Evolutionary conservation across 2,797 vertebrate species (phyloP), one percentile per base, ranked within the genome.

Genomic region (Malurus leucopterus): DNA sequence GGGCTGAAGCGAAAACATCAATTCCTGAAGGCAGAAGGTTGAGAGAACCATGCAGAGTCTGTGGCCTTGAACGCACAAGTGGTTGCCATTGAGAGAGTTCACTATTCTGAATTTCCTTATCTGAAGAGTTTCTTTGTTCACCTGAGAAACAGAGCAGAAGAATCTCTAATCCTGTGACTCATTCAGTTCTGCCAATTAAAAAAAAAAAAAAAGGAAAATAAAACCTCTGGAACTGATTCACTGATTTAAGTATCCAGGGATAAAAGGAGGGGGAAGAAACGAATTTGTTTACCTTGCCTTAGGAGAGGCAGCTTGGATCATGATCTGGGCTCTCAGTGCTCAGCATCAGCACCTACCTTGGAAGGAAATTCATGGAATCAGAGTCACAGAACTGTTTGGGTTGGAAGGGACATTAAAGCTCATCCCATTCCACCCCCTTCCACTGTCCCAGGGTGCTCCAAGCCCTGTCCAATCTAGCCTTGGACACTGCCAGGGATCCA

Each of bases 391-490:
- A 22, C 7, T 6, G 2, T 26, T 65, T 64, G 69, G 8, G 18
- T 19, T 43, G 59, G n/a, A 73, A n/a, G 22, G 9, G 12, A 23
- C 7, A 13, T 21, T 30, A 8, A 57, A 57, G 3, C 0, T 7
- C 51, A 50, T 13, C 44, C 10, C 9, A 1, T 15, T 0, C n/a
- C 59, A 43, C 14, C 10, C 24, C 2, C 2, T 65, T 0, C 38
- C n/a, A 44, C 19, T 2, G 0, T 13, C n/a, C 53, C 80, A 51
- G 27, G 5, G 0, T 9, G 6, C 5, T 15, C 51, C 44, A 15
- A 64, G 5, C 15, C 7, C 26, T 0, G 0, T 82, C n/a, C 44
- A 83, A 0, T 38, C n/a, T 20, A 19, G 6, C 22, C 38, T 43
- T 16, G 38, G 53, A 0, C 22, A 65, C 6, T 58, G 0, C 51